Conservation (phyloP, 2,888 invertebrate species). For the Bursaphelenchus okinawaensis region DNA sequence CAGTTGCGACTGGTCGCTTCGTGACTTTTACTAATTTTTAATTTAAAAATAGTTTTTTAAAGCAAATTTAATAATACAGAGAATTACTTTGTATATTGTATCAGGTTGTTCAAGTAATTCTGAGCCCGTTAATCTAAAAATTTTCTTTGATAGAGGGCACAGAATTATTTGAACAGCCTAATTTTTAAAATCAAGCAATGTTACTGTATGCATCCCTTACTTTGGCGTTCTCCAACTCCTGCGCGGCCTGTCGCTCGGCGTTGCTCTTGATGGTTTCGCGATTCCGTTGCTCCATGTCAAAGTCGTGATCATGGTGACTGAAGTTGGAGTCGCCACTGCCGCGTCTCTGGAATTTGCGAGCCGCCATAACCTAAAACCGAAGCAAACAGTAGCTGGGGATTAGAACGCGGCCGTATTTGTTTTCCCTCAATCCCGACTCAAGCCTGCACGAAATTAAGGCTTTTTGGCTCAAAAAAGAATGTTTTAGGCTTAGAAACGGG, state of each 20-base stretch:
- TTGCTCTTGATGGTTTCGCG: constrained; percentile 53
- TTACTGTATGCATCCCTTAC: no score
- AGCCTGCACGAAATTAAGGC: background rate
- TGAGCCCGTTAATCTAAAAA: constrained; percentile 12
- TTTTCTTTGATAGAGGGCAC: no score
- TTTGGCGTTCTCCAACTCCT: constrained; percentile 55
- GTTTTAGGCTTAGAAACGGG: no score
- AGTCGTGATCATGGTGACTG: constrained; percentile 48
- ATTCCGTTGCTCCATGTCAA: constrained; percentile 51
- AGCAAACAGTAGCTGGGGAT: no score
- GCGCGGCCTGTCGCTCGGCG: constrained; percentile 52
- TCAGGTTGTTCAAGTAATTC: no score
- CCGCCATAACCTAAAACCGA: constrained; percentile 2
- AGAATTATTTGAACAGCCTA: background rate
- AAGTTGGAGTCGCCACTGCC: constrained; percentile 56
- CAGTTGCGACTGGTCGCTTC: no score
- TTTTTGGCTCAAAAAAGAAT: background rate
- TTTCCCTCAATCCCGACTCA: no score
- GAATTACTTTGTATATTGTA: background rate
- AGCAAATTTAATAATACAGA: no score
- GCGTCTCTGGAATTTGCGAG: constrained; percentile 4
- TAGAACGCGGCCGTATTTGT: no score
- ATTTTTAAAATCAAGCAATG: background rate
- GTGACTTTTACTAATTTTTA: no score
- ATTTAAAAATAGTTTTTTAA: no score